Evolutionary conservation across 2,888 invertebrate genomes (phyloP).

Genomic region (Cancer borealis): DNA sequence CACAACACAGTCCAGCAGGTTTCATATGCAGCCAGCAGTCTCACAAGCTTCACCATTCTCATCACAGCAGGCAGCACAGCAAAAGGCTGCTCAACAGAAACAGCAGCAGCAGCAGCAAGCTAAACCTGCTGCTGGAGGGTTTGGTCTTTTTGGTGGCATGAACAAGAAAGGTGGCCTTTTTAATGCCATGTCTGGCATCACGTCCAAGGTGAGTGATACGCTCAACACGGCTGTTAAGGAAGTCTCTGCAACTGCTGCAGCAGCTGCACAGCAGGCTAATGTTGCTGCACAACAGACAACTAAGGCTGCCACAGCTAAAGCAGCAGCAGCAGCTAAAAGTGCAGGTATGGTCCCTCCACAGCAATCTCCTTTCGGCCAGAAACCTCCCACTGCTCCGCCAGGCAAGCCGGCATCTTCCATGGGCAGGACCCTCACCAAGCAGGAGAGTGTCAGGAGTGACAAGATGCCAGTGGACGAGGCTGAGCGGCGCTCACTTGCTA

Average conservation of each 20-base stretch:
- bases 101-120: slow-evolving; percentile 50
- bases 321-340: slow-evolving; percentile 71
- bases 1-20: slow-evolving; percentile 73
- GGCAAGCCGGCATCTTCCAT: slow-evolving; percentile 45
- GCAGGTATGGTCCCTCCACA: slow-evolving; percentile 60
- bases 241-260: slow-evolving; percentile 75
- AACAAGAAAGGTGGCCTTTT: slow-evolving; percentile 76
- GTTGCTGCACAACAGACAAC: slow-evolving; percentile 76
- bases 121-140: slow-evolving; percentile 72
- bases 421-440: slow-evolving; percentile 71
- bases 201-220: slow-evolving; percentile 77
- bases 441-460: slow-evolving; percentile 77
- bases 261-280: slow-evolving; percentile 75
- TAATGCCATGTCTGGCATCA: slow-evolving; percentile 76
- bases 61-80: slow-evolving; percentile 58
- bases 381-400: slow-evolving; percentile 46
- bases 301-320: slow-evolving; percentile 73
- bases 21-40: slow-evolving; percentile 63
- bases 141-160: slow-evolving; percentile 76
- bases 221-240: slow-evolving; percentile 77
- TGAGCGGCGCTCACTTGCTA: slow-evolving; percentile 69
- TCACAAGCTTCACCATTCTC: slow-evolving; percentile 65
- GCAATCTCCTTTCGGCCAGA: not conserved
- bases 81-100: slow-evolving; percentile 51
- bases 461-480: slow-evolving; percentile 76